Base-by-base conservation (phyloP, 2,113 vertebrate species). In the Antechinus stuartii region DNA sequence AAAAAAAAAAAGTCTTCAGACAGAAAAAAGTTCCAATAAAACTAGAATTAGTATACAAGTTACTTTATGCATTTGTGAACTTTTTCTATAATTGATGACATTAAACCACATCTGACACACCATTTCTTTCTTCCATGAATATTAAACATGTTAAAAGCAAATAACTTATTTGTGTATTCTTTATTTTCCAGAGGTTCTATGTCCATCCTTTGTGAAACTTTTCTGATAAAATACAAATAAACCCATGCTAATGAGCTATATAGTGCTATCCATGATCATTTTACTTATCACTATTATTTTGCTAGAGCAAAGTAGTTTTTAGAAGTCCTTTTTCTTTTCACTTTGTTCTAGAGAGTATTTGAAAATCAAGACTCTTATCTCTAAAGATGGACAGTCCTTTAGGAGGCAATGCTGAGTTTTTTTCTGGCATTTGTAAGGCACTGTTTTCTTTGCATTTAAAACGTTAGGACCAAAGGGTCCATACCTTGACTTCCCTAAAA, bases 91-190 rank as follows among this genome's bases (percentile, higher is more conserved):
- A 98, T 94, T 54, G 92, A 93, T 94, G 53, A 98, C 97, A 92
- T 97, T 94, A 97, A 91, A 96, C 95, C 84, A 96, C 96, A 98
- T 97, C 97, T 56, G 97, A 97, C 61, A 91, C 47, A 91, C 89
- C 54, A 2, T n/a, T 47, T 55, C 57, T 76, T 95, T 96, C 97
- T 91, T 94, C 93, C 97, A 98, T 98, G 97, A 97, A 98, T 98
- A 97, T 97, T 98, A 98, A 97, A 97, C 97, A 98, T 99, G 98
- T 98, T 98, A 91, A 98, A 93, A 97, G 97, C 91, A 95, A 95
- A 92, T 91, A 54, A 96, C 89, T 96, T 93, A 93, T 98, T 98
- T 97, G 95, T 97, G 98, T 96, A 90, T 97, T 97, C 57, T 95
- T 96, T 95, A 95, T 97, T 95, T 96, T 97, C 93, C 96, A 98